Percentiles rank a stretch among this genome's conserved stretches.
phyloP scores from a whole-genome alignment of 2,888 invertebrate genomes.

The Kuschelorhynchus macadamiae region DNA sequence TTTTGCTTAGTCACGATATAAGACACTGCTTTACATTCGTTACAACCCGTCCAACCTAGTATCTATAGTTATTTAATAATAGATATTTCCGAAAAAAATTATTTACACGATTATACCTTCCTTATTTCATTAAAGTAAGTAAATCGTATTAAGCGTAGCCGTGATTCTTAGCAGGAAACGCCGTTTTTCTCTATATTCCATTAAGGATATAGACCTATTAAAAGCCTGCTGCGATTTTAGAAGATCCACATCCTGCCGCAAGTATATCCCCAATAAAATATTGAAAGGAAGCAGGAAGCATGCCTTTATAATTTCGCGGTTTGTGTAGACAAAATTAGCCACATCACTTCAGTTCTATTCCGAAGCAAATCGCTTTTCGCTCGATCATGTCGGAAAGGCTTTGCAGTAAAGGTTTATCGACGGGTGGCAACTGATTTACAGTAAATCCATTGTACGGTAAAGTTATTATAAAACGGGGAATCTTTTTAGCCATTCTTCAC shows the following conservation, averaged over 20 bases:
- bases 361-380: constrained; percentile 8
- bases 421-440: no score
- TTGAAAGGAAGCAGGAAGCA: constrained; percentile 60
- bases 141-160: not conserved
- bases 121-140: not conserved
- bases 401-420: no score
- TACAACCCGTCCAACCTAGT: no score
- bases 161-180: constrained; percentile 23
- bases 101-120: no score
- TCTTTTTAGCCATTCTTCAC: no score
- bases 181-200: constrained; percentile 21
- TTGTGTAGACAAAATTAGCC: constrained; percentile 59
- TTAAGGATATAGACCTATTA: constrained; percentile 38
- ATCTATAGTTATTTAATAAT: not conserved
- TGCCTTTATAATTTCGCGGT: constrained; percentile 60
- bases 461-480: no score
- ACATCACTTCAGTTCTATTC: constrained; percentile 28
- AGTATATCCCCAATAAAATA: constrained; percentile 49
- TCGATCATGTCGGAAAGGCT: constrained; percentile 11
- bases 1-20: no score
- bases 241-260: constrained; percentile 42
- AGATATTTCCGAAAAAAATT: not conserved
- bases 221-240: constrained; percentile 36
- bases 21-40: no score
- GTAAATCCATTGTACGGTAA: no score